phyloP scores from a whole-genome alignment of 2,888 invertebrate species.

The Ormyrus nitidulus region DNA sequence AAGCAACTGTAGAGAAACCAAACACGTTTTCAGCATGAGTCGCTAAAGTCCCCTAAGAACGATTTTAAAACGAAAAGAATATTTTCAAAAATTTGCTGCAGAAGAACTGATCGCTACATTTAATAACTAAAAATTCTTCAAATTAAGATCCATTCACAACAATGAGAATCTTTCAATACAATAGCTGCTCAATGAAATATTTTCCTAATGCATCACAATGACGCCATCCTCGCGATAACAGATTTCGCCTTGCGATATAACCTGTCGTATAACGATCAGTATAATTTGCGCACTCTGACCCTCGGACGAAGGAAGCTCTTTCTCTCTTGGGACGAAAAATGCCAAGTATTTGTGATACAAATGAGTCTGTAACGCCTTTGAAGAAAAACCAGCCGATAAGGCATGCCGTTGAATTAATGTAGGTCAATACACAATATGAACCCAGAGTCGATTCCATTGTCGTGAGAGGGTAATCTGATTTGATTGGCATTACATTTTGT shows the following conservation, averaged over 20 bases:
- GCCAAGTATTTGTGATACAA: slow-evolving; percentile 12
- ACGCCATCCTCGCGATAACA: neutral
- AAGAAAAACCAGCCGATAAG: neutral
- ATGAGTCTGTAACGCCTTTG: slow-evolving; percentile 19
- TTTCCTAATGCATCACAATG: neutral
- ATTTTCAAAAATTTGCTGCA: too few species aligned
- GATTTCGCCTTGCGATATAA: neutral
- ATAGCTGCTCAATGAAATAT: neutral
- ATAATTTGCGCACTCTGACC: slow-evolving; percentile 2
- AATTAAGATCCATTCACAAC: too few species aligned
- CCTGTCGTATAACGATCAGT: neutral
- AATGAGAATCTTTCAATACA: neutral
- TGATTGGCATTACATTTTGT: slow-evolving; percentile 38
- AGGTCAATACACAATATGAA: slow-evolving; percentile 34
- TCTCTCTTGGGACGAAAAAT: slow-evolving; percentile 2
- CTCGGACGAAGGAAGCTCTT: neutral
- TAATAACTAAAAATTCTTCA: too few species aligned
- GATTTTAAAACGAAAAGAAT: too few species aligned
- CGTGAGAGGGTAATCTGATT: slow-evolving; percentile 24
- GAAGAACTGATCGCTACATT: too few species aligned
- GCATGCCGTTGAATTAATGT: slow-evolving; percentile 16
- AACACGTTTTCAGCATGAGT: too few species aligned
- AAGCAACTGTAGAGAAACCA: too few species aligned
- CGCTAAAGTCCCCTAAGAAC: too few species aligned
- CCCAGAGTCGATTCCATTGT: neutral